phyloP scores from a whole-genome alignment of 2,888 invertebrate genomes.

The Ormyrus pomaceus region DNA sequence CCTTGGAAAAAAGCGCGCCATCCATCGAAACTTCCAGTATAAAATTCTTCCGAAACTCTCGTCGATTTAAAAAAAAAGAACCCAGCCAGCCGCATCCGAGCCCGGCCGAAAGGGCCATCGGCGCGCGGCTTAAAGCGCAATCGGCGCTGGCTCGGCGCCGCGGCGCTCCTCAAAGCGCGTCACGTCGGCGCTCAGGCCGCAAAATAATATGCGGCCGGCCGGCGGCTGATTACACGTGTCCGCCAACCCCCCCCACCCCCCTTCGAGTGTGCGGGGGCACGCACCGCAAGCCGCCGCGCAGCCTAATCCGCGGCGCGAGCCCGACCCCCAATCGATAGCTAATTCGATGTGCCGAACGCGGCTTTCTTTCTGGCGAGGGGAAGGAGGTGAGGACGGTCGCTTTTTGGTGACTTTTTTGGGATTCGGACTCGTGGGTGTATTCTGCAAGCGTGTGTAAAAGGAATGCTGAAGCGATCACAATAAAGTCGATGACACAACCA shows the following conservation, averaged over 20 bases:
- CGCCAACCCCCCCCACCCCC: conserved; percentile 41
- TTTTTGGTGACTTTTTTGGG: no score
- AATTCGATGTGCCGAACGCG: conserved; percentile 60
- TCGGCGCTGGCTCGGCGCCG: background rate
- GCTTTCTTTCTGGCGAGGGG: conserved; percentile 43
- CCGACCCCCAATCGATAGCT: conserved; percentile 74
- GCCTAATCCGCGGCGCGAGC: conserved; percentile 72
- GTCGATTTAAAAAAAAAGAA: no score
- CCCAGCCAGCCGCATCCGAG: no score
- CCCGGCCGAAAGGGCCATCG: background rate
- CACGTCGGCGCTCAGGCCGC: conserved; percentile 33
- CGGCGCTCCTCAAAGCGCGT: background rate
- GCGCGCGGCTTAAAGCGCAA: background rate
- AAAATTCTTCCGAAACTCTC: no score
- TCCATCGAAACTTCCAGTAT: no score
- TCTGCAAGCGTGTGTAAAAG: no score
- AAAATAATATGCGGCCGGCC: conserved; percentile 71
- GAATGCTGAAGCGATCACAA: no score
- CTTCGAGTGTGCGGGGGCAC: background rate
- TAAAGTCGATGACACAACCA: background rate
- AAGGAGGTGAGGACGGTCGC: background rate
- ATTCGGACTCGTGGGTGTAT: no score
- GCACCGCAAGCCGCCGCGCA: conserved; percentile 72
- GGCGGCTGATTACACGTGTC: conserved; percentile 75
- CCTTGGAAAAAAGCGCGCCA: no score